phyloP scores from a whole-genome alignment of 2,797 vertebrate species.

The Ara ararauna region DNA sequence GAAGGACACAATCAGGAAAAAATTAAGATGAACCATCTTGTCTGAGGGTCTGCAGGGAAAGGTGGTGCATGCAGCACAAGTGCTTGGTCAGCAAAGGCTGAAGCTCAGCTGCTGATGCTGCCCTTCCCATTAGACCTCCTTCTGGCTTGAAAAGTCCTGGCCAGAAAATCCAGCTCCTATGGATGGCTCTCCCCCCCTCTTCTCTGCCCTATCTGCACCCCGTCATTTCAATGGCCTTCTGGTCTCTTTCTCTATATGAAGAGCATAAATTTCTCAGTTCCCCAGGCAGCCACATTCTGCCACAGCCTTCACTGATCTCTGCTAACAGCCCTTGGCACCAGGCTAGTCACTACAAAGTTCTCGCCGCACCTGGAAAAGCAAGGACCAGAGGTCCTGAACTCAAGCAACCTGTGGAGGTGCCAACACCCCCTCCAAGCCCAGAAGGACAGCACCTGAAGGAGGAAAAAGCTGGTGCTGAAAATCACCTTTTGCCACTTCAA shows the following conservation, averaged over 20 bases:
- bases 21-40: background rate
- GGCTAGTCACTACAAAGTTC: background rate
- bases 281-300: background rate
- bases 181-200: background rate
- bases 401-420: background rate
- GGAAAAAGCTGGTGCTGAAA: background rate
- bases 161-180: background rate
- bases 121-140: background rate
- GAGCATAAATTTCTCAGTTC: background rate
- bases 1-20: background rate
- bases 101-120: background rate
- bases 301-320: background rate
- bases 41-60: background rate
- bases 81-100: background rate
- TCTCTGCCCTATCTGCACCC: background rate
- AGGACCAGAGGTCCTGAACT: background rate
- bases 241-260: background rate
- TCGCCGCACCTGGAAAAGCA: slow-evolving; percentile 9
- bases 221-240: background rate
- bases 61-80: background rate
- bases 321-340: background rate
- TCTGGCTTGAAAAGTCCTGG: background rate
- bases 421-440: background rate
- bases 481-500: background rate
- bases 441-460: fast-evolving